phyloP scores from a whole-genome alignment of 2,113 vertebrate species.

The Pterocles burchelli region DNA sequence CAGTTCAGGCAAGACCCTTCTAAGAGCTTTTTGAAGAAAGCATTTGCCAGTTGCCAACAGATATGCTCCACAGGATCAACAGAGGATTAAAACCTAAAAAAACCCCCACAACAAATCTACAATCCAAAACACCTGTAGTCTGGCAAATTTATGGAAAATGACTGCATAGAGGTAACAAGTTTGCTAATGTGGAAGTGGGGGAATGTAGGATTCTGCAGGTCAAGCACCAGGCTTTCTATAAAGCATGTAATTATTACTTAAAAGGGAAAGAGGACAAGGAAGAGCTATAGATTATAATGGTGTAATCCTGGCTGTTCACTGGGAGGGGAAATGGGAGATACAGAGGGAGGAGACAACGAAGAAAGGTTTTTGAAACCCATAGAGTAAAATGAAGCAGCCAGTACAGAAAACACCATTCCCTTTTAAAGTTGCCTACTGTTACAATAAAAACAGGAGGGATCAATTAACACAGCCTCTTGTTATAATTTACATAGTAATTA shows the following conservation, averaged over 20 bases:
- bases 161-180: neutral
- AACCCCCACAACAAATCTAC: fast-evolving
- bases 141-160: neutral
- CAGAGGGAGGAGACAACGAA: neutral
- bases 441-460: neutral
- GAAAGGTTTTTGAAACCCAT: neutral
- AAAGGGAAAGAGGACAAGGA: neutral
- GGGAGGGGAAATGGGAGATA: neutral
- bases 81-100: neutral
- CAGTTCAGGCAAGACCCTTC: neutral
- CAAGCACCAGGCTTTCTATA: neutral
- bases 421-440: neutral
- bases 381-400: neutral
- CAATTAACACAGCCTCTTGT: neutral
- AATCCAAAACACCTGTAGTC: neutral
- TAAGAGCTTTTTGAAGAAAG: neutral
- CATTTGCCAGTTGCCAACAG: neutral
- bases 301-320: neutral
- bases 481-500: neutral
- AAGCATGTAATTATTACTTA: neutral
- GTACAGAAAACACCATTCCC: neutral
- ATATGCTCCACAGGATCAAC: neutral
- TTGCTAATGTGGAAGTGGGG: neutral
- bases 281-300: neutral
- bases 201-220: neutral